Evolutionary conservation across 1,140 invertebrate genomes (phyloP).

Genomic region (Leptinotarsa undecemlineata): DNA sequence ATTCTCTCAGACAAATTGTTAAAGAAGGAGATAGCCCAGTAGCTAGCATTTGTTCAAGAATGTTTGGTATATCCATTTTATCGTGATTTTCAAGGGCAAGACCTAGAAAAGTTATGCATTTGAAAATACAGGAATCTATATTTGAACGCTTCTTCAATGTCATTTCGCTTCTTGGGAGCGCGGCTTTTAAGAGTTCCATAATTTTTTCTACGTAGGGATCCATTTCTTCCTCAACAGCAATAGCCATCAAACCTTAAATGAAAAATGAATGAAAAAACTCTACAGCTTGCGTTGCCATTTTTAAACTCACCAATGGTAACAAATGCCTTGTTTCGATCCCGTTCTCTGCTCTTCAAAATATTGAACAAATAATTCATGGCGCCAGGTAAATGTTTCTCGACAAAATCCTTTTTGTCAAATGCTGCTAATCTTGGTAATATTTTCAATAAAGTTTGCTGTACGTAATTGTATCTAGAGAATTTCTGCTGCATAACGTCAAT

Average conservation of each 20-base stretch:
- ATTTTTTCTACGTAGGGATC: slow-evolving; percentile 80
- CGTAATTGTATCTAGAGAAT: slow-evolving; percentile 71
- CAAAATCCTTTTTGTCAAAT: slow-evolving; percentile 84
- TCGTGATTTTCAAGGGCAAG: slow-evolving; percentile 78
- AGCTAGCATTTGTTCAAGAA: slow-evolving; percentile 90
- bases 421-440: slow-evolving; percentile 93
- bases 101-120: slow-evolving; percentile 91
- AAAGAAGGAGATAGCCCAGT: slow-evolving; percentile 89
- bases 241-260: slow-evolving; percentile 72
- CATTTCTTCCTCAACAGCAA: slow-evolving; percentile 85
- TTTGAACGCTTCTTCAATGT: slow-evolving; percentile 70
- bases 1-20: slow-evolving; percentile 86
- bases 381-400: slow-evolving; percentile 73
- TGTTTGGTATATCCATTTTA: slow-evolving; percentile 74
- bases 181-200: slow-evolving; percentile 82
- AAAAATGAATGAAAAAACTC: slow-evolving; percentile 6
- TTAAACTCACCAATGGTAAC: slow-evolving; percentile 71
- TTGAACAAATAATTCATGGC: slow-evolving; percentile 79
- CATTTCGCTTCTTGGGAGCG: slow-evolving; percentile 79
- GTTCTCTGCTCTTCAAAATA: slow-evolving; percentile 76
- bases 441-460: slow-evolving; percentile 86
- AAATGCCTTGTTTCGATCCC: slow-evolving; percentile 84
- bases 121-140: slow-evolving; percentile 89
- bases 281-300: neutral
- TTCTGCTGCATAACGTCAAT: slow-evolving; percentile 79